A percentile compares a stretch with the other conserved stretches of the same genome.
Conservation (phyloP, 2,888 invertebrate genomes). For the Zaprionus bogoriensis region DNA sequence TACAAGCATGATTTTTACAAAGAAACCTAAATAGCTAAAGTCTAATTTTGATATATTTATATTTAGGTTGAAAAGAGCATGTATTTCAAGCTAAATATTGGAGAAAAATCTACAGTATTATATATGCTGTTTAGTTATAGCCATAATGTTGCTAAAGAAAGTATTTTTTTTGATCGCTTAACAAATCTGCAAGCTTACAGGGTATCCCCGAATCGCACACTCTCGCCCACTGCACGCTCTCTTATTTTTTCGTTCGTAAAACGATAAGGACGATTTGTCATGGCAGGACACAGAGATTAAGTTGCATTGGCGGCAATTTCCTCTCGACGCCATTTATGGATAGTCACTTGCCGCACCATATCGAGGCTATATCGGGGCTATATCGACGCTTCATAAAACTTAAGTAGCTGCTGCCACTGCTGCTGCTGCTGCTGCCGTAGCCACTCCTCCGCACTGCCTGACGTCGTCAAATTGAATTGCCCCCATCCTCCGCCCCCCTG, state of each 20-base stretch:
- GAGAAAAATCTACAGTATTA: too few relatives aligned
- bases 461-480: slow-evolving; percentile 58
- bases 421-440: neutral
- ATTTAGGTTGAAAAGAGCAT: too few relatives aligned
- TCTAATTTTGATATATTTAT: too few relatives aligned
- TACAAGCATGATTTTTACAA: too few relatives aligned
- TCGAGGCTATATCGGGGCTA: slow-evolving; percentile 7
- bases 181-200: too few relatives aligned
- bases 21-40: too few relatives aligned
- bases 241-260: slow-evolving; percentile 24
- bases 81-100: too few relatives aligned
- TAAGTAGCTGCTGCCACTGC: slow-evolving; percentile 50
- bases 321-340: slow-evolving; percentile 46
- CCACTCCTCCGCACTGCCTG: too few relatives aligned
- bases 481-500: neutral
- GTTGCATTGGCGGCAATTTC: slow-evolving; percentile 57
- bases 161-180: too few relatives aligned
- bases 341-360: slow-evolving; percentile 25
- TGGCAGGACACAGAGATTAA: slow-evolving; percentile 64
- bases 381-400: slow-evolving; percentile 71
- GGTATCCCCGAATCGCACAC: slow-evolving; percentile 5
- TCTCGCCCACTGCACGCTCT: neutral
- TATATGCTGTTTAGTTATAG: too few relatives aligned
- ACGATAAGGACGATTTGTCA: slow-evolving; percentile 74
- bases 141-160: too few relatives aligned